Base-by-base conservation (phyloP, 2,113 vertebrate genomes). In the Formicarius rufipectus region DNA sequence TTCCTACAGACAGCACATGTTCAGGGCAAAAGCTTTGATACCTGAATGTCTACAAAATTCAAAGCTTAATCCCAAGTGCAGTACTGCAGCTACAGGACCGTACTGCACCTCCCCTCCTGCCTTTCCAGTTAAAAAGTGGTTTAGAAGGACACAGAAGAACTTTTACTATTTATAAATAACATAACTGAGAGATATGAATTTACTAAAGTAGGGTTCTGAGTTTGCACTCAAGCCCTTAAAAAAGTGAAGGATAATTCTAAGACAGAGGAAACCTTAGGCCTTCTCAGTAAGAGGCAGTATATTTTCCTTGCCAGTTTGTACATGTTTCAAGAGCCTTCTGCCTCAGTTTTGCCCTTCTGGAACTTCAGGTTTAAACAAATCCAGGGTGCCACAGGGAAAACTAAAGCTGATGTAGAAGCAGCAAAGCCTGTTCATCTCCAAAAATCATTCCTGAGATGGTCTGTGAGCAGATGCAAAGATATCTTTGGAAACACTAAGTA, bases 311-410 rank as follows among this genome's bases (percentile, higher is more conserved):
- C 69, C 74, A 87, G 67, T 74, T 55, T 93, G 74, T 42, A 85
- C 63, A 35, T 75, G 95, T 82, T 87, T 94, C 74, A 94, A 69
- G 58, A 69, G 72, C 78, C 50, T 94, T 80, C 74, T 93, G 42
- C 62, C 69, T 68, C 0, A 9, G 69, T 67, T 96, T 91, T 69
- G 39, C 2, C 5, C 71, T 91, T 84, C 81, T 82, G 49, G 78
- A 95, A 83, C 64, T 94, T 94, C 82, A 95, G 52, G 84, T 94
- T 96, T 97, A 91, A 95, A 89, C 82, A 95, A 93, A 96, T 87
- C 42, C 67, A 88, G 73, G 56, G 39, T 78, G 90, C 93, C 75
- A 95, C 35, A 63, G 68, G 78, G 82, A 71, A 91, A 91, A 80
- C 50, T 59, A n/a, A 90, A 94, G 68, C 58, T 63, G 33, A 79